Evolutionary conservation across 2,888 invertebrate species (phyloP), one percentile per base, ranked within the genome.

Genomic region (Ferrisia virgata): DNA sequence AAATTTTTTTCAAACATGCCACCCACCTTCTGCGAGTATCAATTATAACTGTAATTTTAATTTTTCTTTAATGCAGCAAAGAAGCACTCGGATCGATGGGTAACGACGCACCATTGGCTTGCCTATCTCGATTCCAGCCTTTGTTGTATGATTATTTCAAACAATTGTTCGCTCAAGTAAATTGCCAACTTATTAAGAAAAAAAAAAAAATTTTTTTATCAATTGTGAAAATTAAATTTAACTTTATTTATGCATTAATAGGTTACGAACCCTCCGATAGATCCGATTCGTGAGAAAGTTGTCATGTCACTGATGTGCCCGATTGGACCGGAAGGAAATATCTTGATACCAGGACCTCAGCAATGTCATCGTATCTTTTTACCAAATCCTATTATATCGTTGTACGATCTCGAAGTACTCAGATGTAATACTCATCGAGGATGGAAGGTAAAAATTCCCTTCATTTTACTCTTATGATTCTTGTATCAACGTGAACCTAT

Each of bases 51-150:
- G 79, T 84, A 69, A 84, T 72, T 69, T 36, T 47, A 79, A 78
- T 47, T 78, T 72, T 84, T 64, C 13, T n/a, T 28, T 81, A 25
- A 88, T 89, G 40, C 89, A 98, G 97, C 89, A 99, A 99, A 90
- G 99, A 99, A 90, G 96, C 98, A 0, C 91, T 99, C 28, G 99
- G 99, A 83, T 99, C 98, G 36, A 99, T 99, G 99, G 99, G 99
- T 85, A 99, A 99, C 89, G 99, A 99, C 90, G 96, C 96, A 0
- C 99, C 99, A 0, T 90, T 99, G 86, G 99, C 99, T 9, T 99
- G 99, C 87, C 92, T 99, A 33, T 99, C 99, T 0, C 92, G 93
- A 88, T 98, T 96, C 90, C 96, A 98, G 88, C 99, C 99, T 9
- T 90, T 98, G 85, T 92, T 96, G 1, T 99, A 98, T 89, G 96